Evolutionary conservation across 1,140 invertebrate genomes (phyloP).

Genomic region (Leptonema lineaticorne): DNA sequence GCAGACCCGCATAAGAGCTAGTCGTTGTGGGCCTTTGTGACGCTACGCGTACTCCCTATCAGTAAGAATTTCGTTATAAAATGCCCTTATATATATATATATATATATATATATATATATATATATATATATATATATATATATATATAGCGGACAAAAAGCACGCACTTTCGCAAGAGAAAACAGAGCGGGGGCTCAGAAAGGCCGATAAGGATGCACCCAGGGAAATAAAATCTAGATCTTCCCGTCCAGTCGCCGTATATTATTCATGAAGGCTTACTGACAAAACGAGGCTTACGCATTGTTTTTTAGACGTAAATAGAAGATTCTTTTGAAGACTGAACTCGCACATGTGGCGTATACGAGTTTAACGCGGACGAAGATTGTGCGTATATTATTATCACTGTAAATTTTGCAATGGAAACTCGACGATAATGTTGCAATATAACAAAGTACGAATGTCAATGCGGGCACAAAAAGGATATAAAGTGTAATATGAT

Average conservation of each 20-base stretch:
- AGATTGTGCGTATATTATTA: no score
- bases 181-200: background rate
- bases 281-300: no score
- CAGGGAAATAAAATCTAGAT: constrained; percentile 25
- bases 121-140: no score
- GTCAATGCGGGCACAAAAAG: constrained; percentile 1
- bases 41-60: constrained; percentile 4
- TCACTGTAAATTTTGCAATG: no score
- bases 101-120: no score
- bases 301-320: no score
- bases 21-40: constrained; percentile 5
- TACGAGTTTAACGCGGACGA: no score
- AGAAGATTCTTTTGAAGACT: no score
- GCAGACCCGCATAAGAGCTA: constrained; percentile 5
- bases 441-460: no score
- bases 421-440: no score
- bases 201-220: constrained; percentile 12
- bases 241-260: background rate
- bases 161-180: constrained; percentile 13
- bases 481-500: background rate
- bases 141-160: background rate
- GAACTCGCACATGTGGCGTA: no score
- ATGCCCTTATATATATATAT: background rate
- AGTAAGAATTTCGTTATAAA: constrained; percentile 13
- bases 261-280: constrained; percentile 18